Conservation (phyloP, 2,888 invertebrate species). For the Leptinotarsa rubiginosa region DNA sequence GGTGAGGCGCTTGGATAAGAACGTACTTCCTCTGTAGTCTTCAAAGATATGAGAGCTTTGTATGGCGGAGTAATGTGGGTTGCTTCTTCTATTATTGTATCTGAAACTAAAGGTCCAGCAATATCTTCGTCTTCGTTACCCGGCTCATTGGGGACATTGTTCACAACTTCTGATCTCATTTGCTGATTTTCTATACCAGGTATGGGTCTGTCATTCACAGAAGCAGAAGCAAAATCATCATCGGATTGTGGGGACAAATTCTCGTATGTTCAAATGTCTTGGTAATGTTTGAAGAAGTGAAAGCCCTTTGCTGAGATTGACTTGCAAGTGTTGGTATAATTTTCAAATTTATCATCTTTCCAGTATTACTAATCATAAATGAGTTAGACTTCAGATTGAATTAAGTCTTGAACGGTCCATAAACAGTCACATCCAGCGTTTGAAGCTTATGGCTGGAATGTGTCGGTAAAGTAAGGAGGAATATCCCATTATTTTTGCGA, state of each 20-base stretch:
- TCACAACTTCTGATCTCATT: too few species aligned
- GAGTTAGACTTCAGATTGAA: background rate
- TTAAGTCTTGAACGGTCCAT: slow-evolving; percentile 4
- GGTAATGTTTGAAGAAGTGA: too few species aligned
- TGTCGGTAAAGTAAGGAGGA: slow-evolving; percentile 13
- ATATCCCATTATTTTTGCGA: background rate
- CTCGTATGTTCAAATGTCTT: background rate
- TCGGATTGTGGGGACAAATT: background rate
- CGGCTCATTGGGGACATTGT: too few species aligned
- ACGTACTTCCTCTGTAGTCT: background rate
- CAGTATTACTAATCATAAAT: slow-evolving; percentile 20
- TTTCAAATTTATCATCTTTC: too few species aligned
- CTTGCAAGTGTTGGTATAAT: too few species aligned
- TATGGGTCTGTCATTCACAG: background rate
- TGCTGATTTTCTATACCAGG: too few species aligned
- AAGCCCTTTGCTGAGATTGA: too few species aligned
- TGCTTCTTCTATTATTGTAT: background rate
- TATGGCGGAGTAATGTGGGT: background rate
- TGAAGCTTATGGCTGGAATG: slow-evolving; percentile 18
- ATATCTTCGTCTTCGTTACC: too few species aligned
- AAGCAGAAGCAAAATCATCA: background rate
- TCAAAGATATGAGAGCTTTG: background rate
- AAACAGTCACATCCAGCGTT: slow-evolving; percentile 5
- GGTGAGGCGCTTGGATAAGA: background rate
- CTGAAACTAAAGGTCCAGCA: background rate